These are phyloP conservation scores for Antennarius maculatus DNA, from an alignment of 2,797 vertebrate species.

Conservation along the genomic window DNA sequence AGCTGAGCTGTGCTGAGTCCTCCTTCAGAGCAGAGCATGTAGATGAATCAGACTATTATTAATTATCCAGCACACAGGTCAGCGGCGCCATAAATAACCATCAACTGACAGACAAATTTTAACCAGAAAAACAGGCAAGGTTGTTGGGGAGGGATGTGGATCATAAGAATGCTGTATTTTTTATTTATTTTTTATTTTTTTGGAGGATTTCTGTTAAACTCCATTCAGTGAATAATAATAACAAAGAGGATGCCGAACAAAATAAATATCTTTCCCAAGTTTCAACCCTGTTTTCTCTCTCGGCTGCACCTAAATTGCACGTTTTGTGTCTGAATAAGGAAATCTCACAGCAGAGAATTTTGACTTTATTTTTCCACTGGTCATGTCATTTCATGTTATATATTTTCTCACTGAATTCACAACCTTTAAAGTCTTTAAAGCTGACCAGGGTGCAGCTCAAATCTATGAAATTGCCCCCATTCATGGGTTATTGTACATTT, in stretches of 20 bases:
- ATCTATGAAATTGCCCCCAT: slow-evolving; percentile 40
- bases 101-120: slow-evolving; percentile 61
- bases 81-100: slow-evolving; percentile 72
- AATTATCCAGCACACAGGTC: slow-evolving; percentile 73
- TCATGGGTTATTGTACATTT: slow-evolving; percentile 37
- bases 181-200: slow-evolving; percentile 25
- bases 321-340: too few species aligned
- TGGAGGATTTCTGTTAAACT: slow-evolving; percentile 16
- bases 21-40: slow-evolving; percentile 56
- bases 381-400: neutral
- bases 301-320: neutral
- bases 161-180: slow-evolving; percentile 29
- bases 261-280: slow-evolving; percentile 14
- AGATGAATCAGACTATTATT: slow-evolving; percentile 80
- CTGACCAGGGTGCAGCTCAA: slow-evolving; percentile 23
- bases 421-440: neutral
- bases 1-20: slow-evolving; percentile 56
- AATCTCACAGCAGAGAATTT: neutral
- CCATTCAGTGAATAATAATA: slow-evolving; percentile 22
- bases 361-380: neutral
- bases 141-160: slow-evolving; percentile 34
- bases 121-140: slow-evolving; percentile 67
- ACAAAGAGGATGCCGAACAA: neutral
- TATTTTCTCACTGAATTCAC: neutral
- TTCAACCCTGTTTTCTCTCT: slow-evolving; percentile 6